A percentile compares a stretch with the other conserved stretches of the same genome.
phyloP scores from a whole-genome alignment of 2,888 invertebrate genomes.

The Macrosoma leucophasiata region DNA sequence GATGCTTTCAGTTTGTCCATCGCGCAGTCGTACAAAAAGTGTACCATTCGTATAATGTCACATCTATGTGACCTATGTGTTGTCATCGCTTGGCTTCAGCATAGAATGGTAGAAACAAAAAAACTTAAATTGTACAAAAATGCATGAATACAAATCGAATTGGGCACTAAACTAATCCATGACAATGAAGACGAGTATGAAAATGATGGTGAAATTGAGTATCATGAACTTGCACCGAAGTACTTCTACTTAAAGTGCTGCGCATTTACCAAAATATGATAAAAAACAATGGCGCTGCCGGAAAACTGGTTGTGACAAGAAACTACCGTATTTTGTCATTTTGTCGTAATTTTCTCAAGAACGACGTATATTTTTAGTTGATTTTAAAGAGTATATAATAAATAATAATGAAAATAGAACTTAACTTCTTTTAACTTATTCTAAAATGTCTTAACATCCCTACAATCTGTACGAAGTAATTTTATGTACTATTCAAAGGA shows the following conservation, averaged over 20 bases:
- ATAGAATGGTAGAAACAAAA: no score
- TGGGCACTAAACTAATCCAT: no score
- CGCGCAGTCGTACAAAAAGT: slow-evolving; percentile 7
- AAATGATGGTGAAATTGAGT: no score
- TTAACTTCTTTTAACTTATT: not conserved
- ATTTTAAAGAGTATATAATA: no score
- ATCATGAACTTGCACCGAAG: not conserved
- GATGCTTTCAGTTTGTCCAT: slow-evolving; percentile 13
- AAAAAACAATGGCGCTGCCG: not conserved
- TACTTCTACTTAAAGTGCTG: not conserved
- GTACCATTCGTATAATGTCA: slow-evolving; percentile 8
- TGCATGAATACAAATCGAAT: no score
- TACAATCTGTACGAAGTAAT: no score
- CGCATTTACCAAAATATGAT: not conserved
- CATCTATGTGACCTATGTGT: slow-evolving; percentile 8
- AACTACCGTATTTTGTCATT: not conserved
- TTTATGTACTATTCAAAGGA: no score
- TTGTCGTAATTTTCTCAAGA: not conserved
- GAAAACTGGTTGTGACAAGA: not conserved
- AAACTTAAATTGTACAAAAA: no score
- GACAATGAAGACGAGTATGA: no score
- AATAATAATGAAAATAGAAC: no score
- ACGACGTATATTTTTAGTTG: not conserved
- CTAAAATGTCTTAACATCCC: no score
- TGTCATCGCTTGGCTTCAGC: slow-evolving; percentile 3